A percentile compares a stretch with the other conserved stretches of the same genome.
Conservation (phyloP, 2,797 vertebrate species). For the Trachurus trachurus region DNA sequence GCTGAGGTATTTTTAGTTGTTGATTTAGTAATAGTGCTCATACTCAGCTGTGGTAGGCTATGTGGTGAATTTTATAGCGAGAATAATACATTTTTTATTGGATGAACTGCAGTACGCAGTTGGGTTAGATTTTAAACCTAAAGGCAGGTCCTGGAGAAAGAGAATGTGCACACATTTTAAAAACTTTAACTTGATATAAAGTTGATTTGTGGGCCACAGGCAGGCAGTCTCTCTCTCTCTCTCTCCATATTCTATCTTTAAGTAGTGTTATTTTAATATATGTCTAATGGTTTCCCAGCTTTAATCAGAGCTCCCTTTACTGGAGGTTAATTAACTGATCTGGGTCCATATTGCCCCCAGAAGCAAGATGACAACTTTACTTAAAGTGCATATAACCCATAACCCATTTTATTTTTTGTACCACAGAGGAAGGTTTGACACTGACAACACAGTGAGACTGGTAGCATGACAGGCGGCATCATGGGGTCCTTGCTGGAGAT, state of each 20-base stretch:
- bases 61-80: neutral
- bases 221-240: neutral
- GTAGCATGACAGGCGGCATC: constrained; percentile 19
- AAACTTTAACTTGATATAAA: constrained; percentile 23
- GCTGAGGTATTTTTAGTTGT: neutral
- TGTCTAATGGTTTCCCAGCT: constrained; percentile 31
- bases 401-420: neutral
- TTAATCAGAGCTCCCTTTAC: constrained; percentile 49
- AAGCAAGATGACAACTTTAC: neutral
- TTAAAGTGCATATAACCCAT: too few species aligned
- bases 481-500: constrained; percentile 39
- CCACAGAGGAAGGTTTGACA: neutral
- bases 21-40: neutral
- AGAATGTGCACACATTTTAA: neutral
- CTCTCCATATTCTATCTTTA: constrained; percentile 7
- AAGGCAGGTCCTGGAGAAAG: neutral
- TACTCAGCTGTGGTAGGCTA: neutral
- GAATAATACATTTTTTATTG: neutral
- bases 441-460: neutral
- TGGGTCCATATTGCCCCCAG: neutral
- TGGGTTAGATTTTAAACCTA: neutral
- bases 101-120: neutral
- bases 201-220: constrained; percentile 7
- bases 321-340: constrained; percentile 62
- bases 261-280: constrained; percentile 29